Base-by-base conservation (phyloP, 2,888 invertebrate genomes). In the Limenitis camilla region DNA sequence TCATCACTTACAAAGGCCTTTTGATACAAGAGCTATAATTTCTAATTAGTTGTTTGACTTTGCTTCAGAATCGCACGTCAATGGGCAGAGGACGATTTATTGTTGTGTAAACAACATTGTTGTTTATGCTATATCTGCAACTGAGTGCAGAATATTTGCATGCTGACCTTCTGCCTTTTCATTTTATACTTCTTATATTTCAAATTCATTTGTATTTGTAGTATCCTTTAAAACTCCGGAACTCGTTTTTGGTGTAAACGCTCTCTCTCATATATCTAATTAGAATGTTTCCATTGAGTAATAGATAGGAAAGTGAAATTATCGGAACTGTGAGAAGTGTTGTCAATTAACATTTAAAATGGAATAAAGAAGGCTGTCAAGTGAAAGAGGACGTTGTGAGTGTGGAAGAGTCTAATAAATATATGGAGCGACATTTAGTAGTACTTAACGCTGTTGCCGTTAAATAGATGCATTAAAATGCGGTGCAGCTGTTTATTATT, bases 391-490 rank as follows among this genome's bases (percentile, higher is more conserved):
- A 68, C 71, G 69, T 65, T 74, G 76, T 71, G 65, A 64, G 66
- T 62, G 65, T 63, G 62, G 64, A 66, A 65, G 69, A 67, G 64
- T 64, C 69, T 76, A 77, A 82, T 76, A 69, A 77, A 81, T 77
- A 78, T 78, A 79, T 76, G 71, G 76, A 68, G 76, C 76, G 77
- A 81, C 81, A 78, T 78, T 83, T 81, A 82, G 80, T 73, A 64
- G 70, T 74, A 81, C 72, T 84, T 81, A 83, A 78, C 69, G 70
- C 69, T 72, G 71, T 72, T 72, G 77, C 69, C 63, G 77, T 79
- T 79, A 77, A 82, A 80, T 76, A 74, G 74, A 73, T 61, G 73
- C 75, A 75, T 77, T 77, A 79, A 74, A 81, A 75, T 66, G 80
- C 77, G 74, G 72, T 47, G 66, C 76, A 73, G 75, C 77, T 75